These are phyloP conservation scores for Rhombomys opimus DNA, from an alignment of 2,113 vertebrate genomes.

Conservation along the genomic window DNA sequence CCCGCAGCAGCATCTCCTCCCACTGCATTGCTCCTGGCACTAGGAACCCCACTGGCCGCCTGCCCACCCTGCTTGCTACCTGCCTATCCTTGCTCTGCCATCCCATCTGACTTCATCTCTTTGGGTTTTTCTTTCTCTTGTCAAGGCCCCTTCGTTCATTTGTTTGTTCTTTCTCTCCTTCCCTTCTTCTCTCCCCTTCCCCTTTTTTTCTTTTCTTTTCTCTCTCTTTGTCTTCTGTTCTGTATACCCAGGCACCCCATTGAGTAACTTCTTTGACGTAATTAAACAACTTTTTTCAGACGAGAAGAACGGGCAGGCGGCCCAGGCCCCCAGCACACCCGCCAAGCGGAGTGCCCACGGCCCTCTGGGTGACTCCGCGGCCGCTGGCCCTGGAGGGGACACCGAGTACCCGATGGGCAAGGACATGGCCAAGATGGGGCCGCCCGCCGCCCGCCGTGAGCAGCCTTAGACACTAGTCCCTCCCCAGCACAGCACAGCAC, in stretches of 20 bases:
- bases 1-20: too few relatives aligned
- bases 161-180: constrained; percentile 90
- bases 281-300: constrained; percentile 99
- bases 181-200: constrained; percentile 41
- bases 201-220: constrained; percentile 68
- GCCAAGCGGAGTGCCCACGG: constrained; percentile 93
- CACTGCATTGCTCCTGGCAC: neutral
- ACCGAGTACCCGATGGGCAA: constrained; percentile 91
- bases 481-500: constrained; percentile 85
- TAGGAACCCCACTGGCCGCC: constrained; percentile 57
- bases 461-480: constrained; percentile 89
- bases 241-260: constrained; percentile 95
- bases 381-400: constrained; percentile 92
- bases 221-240: constrained; percentile 86
- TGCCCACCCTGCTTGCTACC: constrained; percentile 83
- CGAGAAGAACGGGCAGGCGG: constrained; percentile 99
- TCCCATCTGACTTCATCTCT: constrained; percentile 78
- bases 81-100: constrained; percentile 74
- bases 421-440: constrained; percentile 92
- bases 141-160: constrained; percentile 92
- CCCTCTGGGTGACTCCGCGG: constrained; percentile 92
- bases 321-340: constrained; percentile 93
- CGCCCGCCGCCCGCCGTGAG: constrained; percentile 91
- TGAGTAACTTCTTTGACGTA: constrained; percentile 99
- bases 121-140: constrained; percentile 77